Percentiles rank a stretch among this genome's conserved stretches.
phyloP scores from a whole-genome alignment of 2,113 vertebrate genomes.

The Ahaetulla prasina region DNA sequence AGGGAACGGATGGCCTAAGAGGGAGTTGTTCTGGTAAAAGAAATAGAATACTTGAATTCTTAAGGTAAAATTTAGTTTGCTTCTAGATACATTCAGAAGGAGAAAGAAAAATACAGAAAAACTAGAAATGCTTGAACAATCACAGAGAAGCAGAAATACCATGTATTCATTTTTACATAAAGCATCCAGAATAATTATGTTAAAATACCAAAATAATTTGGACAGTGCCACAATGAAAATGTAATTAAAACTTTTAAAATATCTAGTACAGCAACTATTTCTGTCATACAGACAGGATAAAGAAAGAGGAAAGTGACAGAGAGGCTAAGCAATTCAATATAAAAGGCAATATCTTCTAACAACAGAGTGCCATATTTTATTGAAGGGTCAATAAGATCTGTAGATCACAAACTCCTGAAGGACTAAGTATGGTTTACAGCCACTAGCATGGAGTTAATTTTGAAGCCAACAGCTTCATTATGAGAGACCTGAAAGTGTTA shows the following conservation, averaged over 20 bases:
- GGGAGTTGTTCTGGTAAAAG: constrained; percentile 78
- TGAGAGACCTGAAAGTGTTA: not conserved
- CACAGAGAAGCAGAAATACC: not conserved
- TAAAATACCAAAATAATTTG: not conserved
- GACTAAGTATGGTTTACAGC: not conserved
- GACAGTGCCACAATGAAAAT: not conserved
- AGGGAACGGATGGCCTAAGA: constrained; percentile 85
- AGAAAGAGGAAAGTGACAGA: accelerated
- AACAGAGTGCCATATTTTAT: not conserved
- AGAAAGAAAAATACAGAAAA: not conserved
- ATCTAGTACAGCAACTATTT: not conserved
- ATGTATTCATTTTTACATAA: not conserved
- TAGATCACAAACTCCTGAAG: not conserved
- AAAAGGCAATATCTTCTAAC: not conserved
- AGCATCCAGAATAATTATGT: not conserved
- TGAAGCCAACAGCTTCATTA: not conserved
- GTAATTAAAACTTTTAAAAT: not conserved
- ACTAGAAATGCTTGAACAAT: not conserved
- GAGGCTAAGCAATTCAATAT: not conserved
- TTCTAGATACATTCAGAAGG: not conserved
- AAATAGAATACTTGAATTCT: constrained; percentile 19
- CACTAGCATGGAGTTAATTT: not conserved
- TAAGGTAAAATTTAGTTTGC: not conserved
- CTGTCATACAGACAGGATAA: accelerated
- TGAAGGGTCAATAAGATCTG: not conserved